Conservation (phyloP, 2,797 vertebrate species). For the Rachycentron canadum region DNA sequence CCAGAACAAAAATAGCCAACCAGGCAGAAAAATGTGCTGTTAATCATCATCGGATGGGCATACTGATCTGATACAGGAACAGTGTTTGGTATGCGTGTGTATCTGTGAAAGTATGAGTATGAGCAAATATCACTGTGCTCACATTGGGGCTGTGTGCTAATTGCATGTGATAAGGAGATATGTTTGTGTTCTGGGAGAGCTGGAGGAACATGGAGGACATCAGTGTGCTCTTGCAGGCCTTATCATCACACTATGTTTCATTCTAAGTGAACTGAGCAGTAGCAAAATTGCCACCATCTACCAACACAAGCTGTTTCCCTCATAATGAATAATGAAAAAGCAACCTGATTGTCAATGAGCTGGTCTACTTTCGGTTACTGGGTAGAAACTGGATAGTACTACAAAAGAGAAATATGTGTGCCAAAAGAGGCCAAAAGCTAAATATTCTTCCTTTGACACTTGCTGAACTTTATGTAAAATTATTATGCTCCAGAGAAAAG, state of each 20-base stretch:
- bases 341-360: conserved; percentile 19
- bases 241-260: conserved; percentile 37
- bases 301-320: conserved; percentile 27
- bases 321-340: conserved; percentile 45
- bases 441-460: conserved; percentile 47
- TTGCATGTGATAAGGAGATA: conserved; percentile 62
- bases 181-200: conserved; percentile 31
- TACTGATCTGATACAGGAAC: conserved; percentile 63
- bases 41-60: conserved; percentile 55
- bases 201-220: conserved; percentile 57
- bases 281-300: conserved; percentile 36
- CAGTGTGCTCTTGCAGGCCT: conserved; percentile 50
- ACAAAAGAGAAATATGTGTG: background rate
- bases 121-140: conserved; percentile 24
- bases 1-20: conserved; percentile 48
- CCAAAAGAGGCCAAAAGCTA: conserved; percentile 28
- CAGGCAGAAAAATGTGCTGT: conserved; percentile 47
- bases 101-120: background rate
- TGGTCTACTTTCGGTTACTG: background rate
- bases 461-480: conserved; percentile 43
- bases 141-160: conserved; percentile 42
- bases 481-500: conserved; percentile 38
- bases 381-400: conserved; percentile 17
- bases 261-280: conserved; percentile 24
- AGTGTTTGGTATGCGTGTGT: conserved; percentile 26